Base-by-base conservation (phyloP, 1,140 invertebrate genomes). In the Ips typographus region DNA sequence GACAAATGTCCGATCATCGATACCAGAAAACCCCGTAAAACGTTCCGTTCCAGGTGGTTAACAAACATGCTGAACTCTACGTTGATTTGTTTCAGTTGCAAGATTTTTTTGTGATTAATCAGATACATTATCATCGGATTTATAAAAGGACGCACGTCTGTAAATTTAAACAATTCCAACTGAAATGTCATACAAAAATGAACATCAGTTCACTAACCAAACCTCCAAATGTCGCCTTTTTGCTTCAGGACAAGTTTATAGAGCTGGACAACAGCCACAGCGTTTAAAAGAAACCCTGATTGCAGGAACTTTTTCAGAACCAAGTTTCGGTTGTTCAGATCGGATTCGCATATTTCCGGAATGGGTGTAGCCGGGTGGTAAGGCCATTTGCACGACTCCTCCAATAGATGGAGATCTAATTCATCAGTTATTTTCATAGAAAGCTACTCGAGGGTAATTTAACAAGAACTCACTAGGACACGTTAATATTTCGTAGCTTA, bases 401-500 rank as follows among this genome's bases (percentile, higher is more conserved):
- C 69, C 2, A 71, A 51, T 4, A 71, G 49, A 41, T 65, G 56
- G 4, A 71, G 39, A n/a, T 5, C 69, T 71, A 40, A 22, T 22
- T 22, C 22, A 22, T 22, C 22, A 22, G 22, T 38, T 4, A 7
- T 58, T 40, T 40, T 58, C 56, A 6, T 5, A 36, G 22, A 58
- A 58, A 7, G 36, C 6, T n/a, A 36, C 22, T 55, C 4, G 6
- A 5, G 4, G 4, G 6, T 55, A 4, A 55, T 7, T 55, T 22
- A 22, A 22, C 22, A n/a, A 53, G 5, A 52, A 64, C 69, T 71
- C 52, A 73, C 72, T 61, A 1, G 65, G 65, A 42, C 61, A 65
- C 4, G 61, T 58, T 39, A 73, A 47, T 39, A 73, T 73, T 57
- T 73, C 69, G 47, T 68, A 73, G 4, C 69, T 63, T 51, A 66